Base-by-base conservation (phyloP, 1,140 invertebrate species). In the Zelostemma sp. region DNA sequence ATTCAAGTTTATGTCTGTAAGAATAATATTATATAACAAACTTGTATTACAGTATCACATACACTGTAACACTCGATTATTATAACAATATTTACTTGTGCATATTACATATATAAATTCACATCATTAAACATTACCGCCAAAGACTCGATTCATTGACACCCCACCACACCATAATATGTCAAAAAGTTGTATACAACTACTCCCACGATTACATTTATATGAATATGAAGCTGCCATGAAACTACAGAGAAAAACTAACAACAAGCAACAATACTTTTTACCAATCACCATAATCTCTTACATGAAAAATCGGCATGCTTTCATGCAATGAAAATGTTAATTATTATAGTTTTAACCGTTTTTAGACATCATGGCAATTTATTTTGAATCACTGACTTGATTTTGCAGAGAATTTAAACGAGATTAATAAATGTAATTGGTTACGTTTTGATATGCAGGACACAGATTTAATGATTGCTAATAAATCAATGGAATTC, bases 41-140 rank as follows among this genome's bases (percentile, higher is more conserved):
- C 60, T 76, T 77, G 75, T 72, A 77, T 74, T 78, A 76, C 81
- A 80, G 74, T 80, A 80, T 79, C 80, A 83, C 75, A 84, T 79
- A 85, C 84, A 85, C 83, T 85, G 84, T 85, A 85, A 85, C 81
- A 85, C 82, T 75, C 73, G 75, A 83, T 82, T 83, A 84, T 85
- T 79, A 83, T 84, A 82, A 85, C 78, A 84, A 81, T 83, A 84
- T 83, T 79, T 84, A 84, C 81, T 80, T 84, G 80, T 83, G 80
- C 80, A 85, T 84, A 85, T 80, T 82, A 68, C n/a, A 84, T 79
- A 84, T 82, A 84, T 85, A 79, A 72, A 81, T 65, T 84, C 82
- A 85, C 83, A 85, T 85, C 82, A 85, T 84, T 84, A 85, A 84
- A 85, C 79, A 84, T 80, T 77, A 80, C 77, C 77, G 68, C 80